Evolutionary conservation across 2,888 invertebrate species (phyloP).

Genomic region (Heliconius aoede): DNA sequence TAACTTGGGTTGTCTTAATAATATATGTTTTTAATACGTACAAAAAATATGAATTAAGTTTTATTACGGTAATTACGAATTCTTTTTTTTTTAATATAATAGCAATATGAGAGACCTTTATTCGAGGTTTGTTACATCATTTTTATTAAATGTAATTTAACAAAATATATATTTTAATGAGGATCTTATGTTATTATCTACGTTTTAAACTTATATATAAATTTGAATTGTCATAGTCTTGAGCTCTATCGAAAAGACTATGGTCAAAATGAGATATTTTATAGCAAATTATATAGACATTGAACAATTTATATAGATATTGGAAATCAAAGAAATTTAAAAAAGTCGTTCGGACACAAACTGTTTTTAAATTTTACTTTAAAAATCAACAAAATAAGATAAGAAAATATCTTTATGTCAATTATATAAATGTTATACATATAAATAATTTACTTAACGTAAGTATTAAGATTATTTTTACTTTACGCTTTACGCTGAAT

Average conservation of each 20-base stretch:
- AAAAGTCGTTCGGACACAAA: not conserved
- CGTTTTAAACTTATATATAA: too few relatives aligned
- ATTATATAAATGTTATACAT: not conserved
- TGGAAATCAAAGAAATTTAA: not conserved
- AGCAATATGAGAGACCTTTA: not conserved
- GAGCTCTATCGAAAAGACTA: not conserved
- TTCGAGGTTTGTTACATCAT: conserved; percentile 12
- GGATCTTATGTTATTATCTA: not conserved
- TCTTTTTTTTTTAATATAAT: conserved; percentile 7
- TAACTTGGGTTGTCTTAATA: not conserved
- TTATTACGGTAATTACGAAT: conserved; percentile 16
- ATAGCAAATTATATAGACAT: too few relatives aligned
- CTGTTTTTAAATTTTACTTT: too few relatives aligned
- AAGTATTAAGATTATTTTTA: too few relatives aligned
- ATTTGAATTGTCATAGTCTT: not conserved
- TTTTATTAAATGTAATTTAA: not conserved
- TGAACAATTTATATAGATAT: not conserved
- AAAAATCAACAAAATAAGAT: not conserved
- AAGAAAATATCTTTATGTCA: not conserved
- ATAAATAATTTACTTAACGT: not conserved
- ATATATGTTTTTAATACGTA: conserved; percentile 1
- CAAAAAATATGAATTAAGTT: conserved; percentile 8
- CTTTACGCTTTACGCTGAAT: not conserved
- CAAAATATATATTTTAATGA: conserved; percentile 1
- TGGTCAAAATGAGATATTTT: not conserved